Base-by-base conservation (phyloP, 2,113 vertebrate species). In the Thoracochromis brauschi region DNA sequence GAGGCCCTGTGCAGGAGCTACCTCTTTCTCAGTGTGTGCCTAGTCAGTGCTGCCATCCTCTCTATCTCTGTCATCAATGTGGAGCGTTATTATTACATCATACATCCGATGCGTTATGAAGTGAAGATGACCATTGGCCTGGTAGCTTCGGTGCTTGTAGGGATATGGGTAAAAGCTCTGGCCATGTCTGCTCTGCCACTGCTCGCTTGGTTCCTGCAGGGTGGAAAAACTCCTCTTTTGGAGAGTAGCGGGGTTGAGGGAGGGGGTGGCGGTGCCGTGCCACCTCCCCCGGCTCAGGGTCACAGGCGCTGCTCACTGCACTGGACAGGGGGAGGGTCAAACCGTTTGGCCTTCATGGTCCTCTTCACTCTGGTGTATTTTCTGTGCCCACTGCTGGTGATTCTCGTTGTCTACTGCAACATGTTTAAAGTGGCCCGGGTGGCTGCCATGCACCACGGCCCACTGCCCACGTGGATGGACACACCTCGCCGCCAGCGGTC, bases 351-450 rank as follows among this genome's bases (percentile, higher is more conserved):
- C 86, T 99, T 99, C 3, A 97, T 99, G 94, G 95, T 98, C 84
- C 97, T 98, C 82, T 99, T 99, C 17, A 97, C 98, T 1, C 81
- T 97, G 42, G 97, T 99, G 85, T 99, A 99, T 94, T 99, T 99
- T 94, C 93, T 99, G 53, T 94, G 98, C 91, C 99, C 99, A 2
- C 94, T 99, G 38, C 94, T 98, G 87, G 97, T 99, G 86, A 99
- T 99, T 83, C 95, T 99, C 11, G 98, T 98, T 87, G 98, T 98
- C 35, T 99, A 99, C 95, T 99, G 98, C 94, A 98, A 98, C 96
- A 99, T 99, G 98, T 99, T 99, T 95, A 98, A 98, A 89, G 99
- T 99, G 89, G 99, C 99, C 1, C 97, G 99, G 3, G 98, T 99
- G 53, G 99, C 99, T 0, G 98, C 99, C 92, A 97, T 99, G 97